Conservation (phyloP, 2,113 vertebrate species). For the Falco punctatus region DNA sequence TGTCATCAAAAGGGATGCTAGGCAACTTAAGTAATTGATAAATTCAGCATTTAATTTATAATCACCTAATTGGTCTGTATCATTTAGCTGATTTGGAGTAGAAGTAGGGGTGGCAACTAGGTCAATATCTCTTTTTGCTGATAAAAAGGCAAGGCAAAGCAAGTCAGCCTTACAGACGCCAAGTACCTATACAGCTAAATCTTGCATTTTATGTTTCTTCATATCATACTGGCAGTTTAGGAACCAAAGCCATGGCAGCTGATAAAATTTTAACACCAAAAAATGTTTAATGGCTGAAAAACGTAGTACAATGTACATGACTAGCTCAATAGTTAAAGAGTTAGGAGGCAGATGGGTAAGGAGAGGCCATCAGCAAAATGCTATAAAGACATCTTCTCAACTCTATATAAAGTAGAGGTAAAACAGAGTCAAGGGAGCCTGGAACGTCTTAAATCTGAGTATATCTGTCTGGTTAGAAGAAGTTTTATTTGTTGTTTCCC, state of each 20-base stretch:
- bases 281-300: background rate
- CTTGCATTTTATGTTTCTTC: background rate
- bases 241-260: background rate
- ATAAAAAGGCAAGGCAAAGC: background rate
- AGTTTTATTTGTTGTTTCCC: background rate
- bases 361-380: background rate
- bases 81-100: background rate
- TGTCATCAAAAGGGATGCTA: background rate
- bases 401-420: background rate
- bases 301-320: accelerated
- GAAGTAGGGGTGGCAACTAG: background rate
- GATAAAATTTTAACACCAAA: background rate
- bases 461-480: background rate
- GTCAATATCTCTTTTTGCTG: background rate
- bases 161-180: background rate
- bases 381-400: background rate
- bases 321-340: background rate
- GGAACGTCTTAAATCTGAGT: background rate
- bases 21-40: background rate
- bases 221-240: background rate
- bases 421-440: background rate
- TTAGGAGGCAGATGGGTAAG: background rate
- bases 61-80: background rate
- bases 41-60: background rate
- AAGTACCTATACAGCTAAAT: background rate